A percentile compares a stretch with the other conserved stretches of the same genome.
Evolutionary conservation across 2,797 vertebrate genomes (phyloP).

Genomic region (Gymnodraco acuticeps): DNA sequence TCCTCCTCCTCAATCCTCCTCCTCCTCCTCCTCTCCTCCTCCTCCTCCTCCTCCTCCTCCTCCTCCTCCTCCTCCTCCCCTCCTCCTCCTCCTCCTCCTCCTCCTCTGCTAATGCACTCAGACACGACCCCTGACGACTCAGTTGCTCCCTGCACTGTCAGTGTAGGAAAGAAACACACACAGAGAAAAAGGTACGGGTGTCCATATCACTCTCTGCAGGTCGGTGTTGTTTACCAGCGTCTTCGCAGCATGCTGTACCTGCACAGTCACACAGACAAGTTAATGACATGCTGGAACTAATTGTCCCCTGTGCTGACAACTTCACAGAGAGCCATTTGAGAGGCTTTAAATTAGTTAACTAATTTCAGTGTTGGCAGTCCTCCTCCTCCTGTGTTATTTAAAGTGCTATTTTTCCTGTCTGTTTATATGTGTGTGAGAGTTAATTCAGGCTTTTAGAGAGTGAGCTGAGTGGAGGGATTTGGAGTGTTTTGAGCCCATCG

Average conservation of each 20-base stretch:
- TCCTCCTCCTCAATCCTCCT: too few relatives aligned
- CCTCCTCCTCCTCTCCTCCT: not conserved
- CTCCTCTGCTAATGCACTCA: conserved; percentile 37
- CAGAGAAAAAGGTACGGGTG: conserved; percentile 7
- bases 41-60: not conserved
- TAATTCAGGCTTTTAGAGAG: conserved; percentile 70
- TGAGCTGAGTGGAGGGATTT: conserved; percentile 56
- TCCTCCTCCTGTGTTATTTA: conserved; percentile 10
- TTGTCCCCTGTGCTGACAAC: conserved; percentile 50
- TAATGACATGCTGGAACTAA: conserved; percentile 55
- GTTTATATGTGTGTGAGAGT: conserved; percentile 40
- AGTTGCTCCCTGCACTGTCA: conserved; percentile 11
- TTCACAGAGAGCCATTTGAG: conserved; percentile 40
- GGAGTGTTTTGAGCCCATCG: conserved; percentile 54
- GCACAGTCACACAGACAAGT: conserved; percentile 37
- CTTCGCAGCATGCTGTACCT: conserved; percentile 12
- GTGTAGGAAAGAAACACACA: conserved; percentile 37
- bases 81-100: not conserved
- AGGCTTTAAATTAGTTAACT: conserved; percentile 37
- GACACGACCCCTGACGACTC: conserved; percentile 19
- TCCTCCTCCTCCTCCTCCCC: not conserved
- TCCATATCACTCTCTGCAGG: conserved; percentile 46
- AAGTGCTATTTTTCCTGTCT: conserved; percentile 23
- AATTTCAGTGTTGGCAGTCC: conserved; percentile 23
- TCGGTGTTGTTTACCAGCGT: conserved; percentile 33